Conservation (phyloP, 1,140 invertebrate species). For the Nylanderia fulva region DNA sequence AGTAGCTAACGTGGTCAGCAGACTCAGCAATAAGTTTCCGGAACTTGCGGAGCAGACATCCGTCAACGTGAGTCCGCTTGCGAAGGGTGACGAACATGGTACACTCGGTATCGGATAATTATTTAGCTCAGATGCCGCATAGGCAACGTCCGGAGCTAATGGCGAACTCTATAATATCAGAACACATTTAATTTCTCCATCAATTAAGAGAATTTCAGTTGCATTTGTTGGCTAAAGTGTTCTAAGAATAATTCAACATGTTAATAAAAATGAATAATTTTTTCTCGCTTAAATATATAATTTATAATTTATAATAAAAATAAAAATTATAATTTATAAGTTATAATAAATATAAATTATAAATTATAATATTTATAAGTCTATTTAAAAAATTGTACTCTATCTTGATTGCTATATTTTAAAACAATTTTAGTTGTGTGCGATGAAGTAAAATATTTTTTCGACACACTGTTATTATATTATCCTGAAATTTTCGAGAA, state of each 20-base stretch:
- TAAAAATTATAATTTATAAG: too few species aligned
- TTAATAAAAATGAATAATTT: not conserved
- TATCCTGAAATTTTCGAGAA: too few species aligned
- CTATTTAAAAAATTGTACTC: not conserved
- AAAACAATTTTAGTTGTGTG: too few species aligned
- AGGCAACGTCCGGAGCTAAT: too few species aligned
- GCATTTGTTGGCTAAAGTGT: not conserved
- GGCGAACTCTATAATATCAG: slow-evolving; percentile 28
- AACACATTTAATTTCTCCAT: slow-evolving; percentile 14
- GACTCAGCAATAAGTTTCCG: slow-evolving; percentile 63
- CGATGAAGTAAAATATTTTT: too few species aligned
- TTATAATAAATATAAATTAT: too few species aligned
- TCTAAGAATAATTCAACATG: not conserved
- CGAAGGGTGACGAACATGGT: slow-evolving; percentile 64
- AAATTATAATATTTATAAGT: too few species aligned
- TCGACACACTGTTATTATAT: too few species aligned
- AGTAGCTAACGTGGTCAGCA: slow-evolving; percentile 82
- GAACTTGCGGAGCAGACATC: slow-evolving; percentile 61
- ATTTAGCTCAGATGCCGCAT: too few species aligned
- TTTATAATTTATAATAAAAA: too few species aligned
- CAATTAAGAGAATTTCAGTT: slow-evolving; percentile 26
- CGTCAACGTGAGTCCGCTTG: slow-evolving; percentile 64
- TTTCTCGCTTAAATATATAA: not conserved
- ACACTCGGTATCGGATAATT: not conserved
- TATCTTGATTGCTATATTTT: not conserved